A percentile compares a stretch with the other conserved stretches of the same genome.
Conservation (phyloP, 1,140 invertebrate genomes). For the Monochamus saltuarius region DNA sequence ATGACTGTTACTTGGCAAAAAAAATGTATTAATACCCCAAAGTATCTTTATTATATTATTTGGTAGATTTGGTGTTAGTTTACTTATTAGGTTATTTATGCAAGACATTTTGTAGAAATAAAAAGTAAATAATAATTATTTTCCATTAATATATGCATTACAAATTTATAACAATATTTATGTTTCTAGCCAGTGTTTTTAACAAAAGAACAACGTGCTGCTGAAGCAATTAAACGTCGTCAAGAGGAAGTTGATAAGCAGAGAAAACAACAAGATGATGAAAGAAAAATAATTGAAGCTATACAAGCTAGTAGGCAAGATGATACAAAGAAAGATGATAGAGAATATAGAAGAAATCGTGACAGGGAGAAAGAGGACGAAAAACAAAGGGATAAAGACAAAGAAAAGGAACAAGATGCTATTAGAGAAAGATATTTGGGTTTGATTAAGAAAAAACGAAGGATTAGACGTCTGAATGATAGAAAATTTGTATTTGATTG, state of each 20-base stretch:
- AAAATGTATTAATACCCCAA: too few species aligned
- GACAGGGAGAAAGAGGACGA: conserved; percentile 56
- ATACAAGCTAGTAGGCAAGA: conserved; percentile 38
- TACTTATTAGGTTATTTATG: too few species aligned
- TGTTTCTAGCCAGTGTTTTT: conserved; percentile 84
- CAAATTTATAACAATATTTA: too few species aligned
- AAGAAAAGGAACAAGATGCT: conserved; percentile 88
- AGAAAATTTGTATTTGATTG: conserved; percentile 99
- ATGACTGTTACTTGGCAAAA: too few species aligned
- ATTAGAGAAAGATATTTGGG: conserved; percentile 96
- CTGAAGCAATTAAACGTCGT: conserved; percentile 82
- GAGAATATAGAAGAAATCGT: conserved; percentile 37
- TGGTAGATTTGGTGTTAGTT: too few species aligned
- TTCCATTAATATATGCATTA: too few species aligned
- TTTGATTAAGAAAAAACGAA: conserved; percentile 89
- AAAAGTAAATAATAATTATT: too few species aligned
- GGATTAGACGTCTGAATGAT: conserved; percentile 92
- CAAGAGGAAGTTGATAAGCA: conserved; percentile 81
- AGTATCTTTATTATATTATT: too few species aligned
- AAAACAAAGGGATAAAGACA: conserved; percentile 71
- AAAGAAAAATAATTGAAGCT: conserved; percentile 59
- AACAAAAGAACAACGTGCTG: conserved; percentile 91
- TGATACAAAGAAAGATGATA: conserved; percentile 39
- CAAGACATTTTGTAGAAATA: too few species aligned
- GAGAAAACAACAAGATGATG: conserved; percentile 68